Percentiles rank a stretch among this genome's conserved stretches.
Conservation (phyloP, 2,888 invertebrate species). For the Disparrhopalites patrizii region DNA sequence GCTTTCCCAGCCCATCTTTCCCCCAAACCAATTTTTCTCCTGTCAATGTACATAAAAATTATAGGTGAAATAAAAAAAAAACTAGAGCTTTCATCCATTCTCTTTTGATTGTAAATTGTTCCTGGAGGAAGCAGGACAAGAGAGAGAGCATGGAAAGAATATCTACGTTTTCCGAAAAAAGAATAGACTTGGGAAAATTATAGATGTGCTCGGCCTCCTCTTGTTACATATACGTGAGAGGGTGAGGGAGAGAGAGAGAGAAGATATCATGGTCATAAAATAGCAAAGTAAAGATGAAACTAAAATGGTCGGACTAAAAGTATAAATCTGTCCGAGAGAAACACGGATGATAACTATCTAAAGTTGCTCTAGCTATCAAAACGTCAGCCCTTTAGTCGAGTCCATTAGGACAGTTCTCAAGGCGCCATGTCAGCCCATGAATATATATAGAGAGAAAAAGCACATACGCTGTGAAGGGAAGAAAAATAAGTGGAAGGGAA, state of each 20-base stretch:
- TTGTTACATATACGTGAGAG: slow-evolving; percentile 4
- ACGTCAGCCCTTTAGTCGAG: slow-evolving; percentile 33
- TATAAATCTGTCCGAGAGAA: slow-evolving; percentile 34
- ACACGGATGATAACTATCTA: slow-evolving; percentile 34
- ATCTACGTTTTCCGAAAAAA: neutral
- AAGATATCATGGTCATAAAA: neutral
- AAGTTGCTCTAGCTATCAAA: slow-evolving; percentile 34
- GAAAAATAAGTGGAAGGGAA: neutral
- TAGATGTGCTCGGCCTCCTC: neutral
- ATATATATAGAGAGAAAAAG: too few relatives aligned
- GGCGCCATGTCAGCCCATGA: neutral
- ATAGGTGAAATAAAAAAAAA: too few relatives aligned
- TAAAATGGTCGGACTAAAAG: slow-evolving; percentile 22
- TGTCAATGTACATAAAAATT: too few relatives aligned
- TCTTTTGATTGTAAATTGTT: too few relatives aligned
- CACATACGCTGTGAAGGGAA: too few relatives aligned
- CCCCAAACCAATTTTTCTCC: too few relatives aligned
- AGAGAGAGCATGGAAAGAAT: too few relatives aligned
- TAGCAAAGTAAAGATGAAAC: slow-evolving; percentile 23
- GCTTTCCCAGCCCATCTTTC: too few relatives aligned
- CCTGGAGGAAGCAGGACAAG: too few relatives aligned
- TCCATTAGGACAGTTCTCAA: slow-evolving; percentile 30
- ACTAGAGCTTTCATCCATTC: too few relatives aligned
- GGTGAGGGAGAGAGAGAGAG: neutral
- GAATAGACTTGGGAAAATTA: slow-evolving; percentile 2